phyloP scores from a whole-genome alignment of 2,113 vertebrate genomes.

The Myrmophylax atrothorax region DNA sequence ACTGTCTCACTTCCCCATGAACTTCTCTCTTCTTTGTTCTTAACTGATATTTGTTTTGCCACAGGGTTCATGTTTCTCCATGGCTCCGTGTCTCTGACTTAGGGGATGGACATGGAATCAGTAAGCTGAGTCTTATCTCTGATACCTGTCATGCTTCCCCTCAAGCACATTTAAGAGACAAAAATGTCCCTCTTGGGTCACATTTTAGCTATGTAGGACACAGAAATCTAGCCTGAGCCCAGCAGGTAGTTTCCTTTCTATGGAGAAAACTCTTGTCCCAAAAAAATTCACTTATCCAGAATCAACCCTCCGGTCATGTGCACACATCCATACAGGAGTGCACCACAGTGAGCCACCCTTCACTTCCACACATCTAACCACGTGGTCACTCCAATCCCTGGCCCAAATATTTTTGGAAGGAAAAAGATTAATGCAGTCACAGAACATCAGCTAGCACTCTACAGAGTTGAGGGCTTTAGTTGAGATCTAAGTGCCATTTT shows the following conservation, averaged over 20 bases:
- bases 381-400: too few relatives aligned
- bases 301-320: fast-evolving
- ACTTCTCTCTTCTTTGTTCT: background rate
- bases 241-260: background rate
- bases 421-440: background rate
- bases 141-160: background rate
- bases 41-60: background rate
- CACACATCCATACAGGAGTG: background rate
- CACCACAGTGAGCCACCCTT: background rate
- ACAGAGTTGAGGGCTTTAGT: background rate
- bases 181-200: background rate
- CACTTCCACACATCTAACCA: background rate
- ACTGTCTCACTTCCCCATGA: background rate
- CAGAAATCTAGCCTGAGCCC: background rate
- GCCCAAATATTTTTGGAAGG: background rate
- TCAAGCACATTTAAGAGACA: background rate
- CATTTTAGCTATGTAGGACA: background rate
- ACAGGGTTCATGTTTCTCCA: background rate
- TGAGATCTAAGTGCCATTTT: background rate
- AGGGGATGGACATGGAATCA: background rate
- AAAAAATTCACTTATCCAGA: background rate
- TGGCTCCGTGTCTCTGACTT: background rate
- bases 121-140: background rate
- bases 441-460: background rate
- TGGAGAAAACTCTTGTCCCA: background rate